Evolutionary conservation across 1,140 invertebrate species (phyloP).

Genomic region (Eciton burchellii): DNA sequence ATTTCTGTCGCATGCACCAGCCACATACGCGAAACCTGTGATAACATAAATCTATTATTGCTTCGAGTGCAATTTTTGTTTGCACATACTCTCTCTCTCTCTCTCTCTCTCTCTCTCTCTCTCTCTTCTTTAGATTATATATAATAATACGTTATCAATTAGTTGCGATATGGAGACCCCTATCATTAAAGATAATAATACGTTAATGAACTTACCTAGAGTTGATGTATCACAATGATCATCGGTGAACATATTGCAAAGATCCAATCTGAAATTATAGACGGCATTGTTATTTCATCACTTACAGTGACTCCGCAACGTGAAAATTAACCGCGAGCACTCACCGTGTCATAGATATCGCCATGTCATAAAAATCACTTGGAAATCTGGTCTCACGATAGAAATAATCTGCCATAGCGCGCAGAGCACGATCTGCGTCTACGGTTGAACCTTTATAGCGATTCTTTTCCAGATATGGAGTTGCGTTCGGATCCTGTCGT

Average conservation of each 20-base stretch:
- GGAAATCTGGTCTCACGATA: slow-evolving; percentile 71
- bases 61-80: no score
- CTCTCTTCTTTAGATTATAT: no score
- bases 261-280: slow-evolving; percentile 57
- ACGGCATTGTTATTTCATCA: neutral
- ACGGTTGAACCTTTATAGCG: slow-evolving; percentile 53
- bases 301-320: neutral
- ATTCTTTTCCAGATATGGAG: slow-evolving; percentile 73
- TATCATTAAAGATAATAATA: no score
- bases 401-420: slow-evolving; percentile 75
- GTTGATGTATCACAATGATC: slow-evolving; percentile 63
- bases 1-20: slow-evolving; percentile 74
- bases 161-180: no score
- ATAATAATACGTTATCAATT: no score
- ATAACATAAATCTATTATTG: neutral
- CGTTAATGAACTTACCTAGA: slow-evolving; percentile 57
- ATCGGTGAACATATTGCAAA: slow-evolving; percentile 67
- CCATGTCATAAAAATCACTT: slow-evolving; percentile 67
- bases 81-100: no score
- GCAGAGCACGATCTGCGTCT: slow-evolving; percentile 75
- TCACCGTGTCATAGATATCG: slow-evolving; percentile 71
- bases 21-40: slow-evolving; percentile 76
- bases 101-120: no score
- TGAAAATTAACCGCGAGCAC: neutral
- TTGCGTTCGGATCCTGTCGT: slow-evolving; percentile 73